Conservation (phyloP, 2,113 vertebrate genomes). For the Rynchops niger region DNA sequence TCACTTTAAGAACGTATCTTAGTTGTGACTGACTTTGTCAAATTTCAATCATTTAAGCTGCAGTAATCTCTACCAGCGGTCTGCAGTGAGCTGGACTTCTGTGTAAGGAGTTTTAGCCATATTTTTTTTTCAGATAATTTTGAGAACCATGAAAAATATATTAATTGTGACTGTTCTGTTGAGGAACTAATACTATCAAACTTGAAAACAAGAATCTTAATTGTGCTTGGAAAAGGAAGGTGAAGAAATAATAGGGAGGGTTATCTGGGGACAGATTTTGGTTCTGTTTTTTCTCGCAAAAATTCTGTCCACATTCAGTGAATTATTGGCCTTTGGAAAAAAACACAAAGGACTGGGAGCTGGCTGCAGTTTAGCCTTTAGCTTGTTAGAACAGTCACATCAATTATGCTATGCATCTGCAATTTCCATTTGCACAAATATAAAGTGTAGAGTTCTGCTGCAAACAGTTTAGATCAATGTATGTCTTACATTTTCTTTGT, state of each 20-base stretch:
- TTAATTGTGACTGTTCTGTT: not conserved
- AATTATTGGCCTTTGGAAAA: slow-evolving; percentile 14
- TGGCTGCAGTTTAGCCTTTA: slow-evolving; percentile 43
- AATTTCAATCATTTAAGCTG: not conserved
- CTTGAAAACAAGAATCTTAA: not conserved
- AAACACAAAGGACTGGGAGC: not conserved
- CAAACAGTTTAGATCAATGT: slow-evolving; percentile 11
- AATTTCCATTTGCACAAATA: slow-evolving; percentile 10
- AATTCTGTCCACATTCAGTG: not conserved
- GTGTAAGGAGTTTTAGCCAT: not conserved
- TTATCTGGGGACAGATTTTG: slow-evolving; percentile 28
- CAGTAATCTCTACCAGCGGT: not conserved
- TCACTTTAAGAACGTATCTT: not conserved
- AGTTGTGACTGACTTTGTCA: not conserved
- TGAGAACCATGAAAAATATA: not conserved
- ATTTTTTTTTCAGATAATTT: not conserved
- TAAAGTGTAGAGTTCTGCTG: not conserved
- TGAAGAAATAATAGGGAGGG: not conserved
- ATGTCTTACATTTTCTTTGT: not conserved
- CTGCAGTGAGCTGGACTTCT: not conserved
- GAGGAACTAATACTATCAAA: not conserved
- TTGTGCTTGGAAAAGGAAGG: not conserved
- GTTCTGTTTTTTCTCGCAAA: not conserved
- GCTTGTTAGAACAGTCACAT: slow-evolving; percentile 36
- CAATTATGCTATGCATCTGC: slow-evolving; percentile 45